Evolutionary conservation across 2,113 vertebrate species (phyloP).

Genomic region (Thunnus maccoyii): DNA sequence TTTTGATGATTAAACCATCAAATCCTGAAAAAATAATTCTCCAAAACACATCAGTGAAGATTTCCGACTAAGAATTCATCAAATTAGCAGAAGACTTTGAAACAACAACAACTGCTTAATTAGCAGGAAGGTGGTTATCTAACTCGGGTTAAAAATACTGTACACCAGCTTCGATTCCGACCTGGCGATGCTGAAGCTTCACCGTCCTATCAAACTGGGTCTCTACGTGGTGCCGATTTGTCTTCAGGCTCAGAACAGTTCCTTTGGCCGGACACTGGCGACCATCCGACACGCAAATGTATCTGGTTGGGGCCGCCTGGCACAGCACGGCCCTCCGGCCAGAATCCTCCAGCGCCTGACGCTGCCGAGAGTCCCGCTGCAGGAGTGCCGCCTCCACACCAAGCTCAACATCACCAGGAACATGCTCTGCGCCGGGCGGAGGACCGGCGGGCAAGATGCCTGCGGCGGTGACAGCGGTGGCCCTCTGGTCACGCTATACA

Average conservation of each 20-base stretch:
- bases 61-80: no score
- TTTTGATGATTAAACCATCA: no score
- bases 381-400: constrained; percentile 81
- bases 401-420: constrained; percentile 63
- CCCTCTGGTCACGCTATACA: constrained; percentile 8
- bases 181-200: constrained; percentile 88
- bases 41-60: no score
- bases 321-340: constrained; percentile 81
- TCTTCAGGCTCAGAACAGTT: constrained; percentile 83
- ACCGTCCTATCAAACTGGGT: constrained; percentile 75
- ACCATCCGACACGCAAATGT: constrained; percentile 86
- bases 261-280: constrained; percentile 82
- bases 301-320: constrained; percentile 92
- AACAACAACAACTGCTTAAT: no score
- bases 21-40: no score
- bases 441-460: neutral
- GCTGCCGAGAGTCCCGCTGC: constrained; percentile 80
- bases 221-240: constrained; percentile 88
- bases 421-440: constrained; percentile 26
- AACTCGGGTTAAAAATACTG: no score
- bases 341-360: constrained; percentile 85
- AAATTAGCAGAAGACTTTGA: no score
- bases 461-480: constrained; percentile 27
- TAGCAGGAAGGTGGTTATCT: no score
- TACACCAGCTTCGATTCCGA: constrained; percentile 81